A percentile compares a stretch with the other conserved stretches of the same genome.
Conservation (phyloP, 2,888 invertebrate genomes). For the Drosophila neotestacea region DNA sequence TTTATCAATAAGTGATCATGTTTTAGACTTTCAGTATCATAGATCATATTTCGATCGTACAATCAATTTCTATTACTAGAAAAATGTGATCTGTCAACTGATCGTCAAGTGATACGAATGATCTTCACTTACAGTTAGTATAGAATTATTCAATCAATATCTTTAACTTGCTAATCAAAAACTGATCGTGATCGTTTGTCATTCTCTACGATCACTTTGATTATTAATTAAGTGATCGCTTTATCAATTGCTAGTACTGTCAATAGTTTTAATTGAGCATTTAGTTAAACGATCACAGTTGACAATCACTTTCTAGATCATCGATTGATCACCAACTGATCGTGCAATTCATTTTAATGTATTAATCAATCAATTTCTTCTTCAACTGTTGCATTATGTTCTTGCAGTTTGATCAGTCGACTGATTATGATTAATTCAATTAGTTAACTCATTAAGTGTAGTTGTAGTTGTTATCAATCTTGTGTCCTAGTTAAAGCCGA, state of each 20-base stretch:
- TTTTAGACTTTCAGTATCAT: neutral
- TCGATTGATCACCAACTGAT: neutral
- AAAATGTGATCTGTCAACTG: neutral
- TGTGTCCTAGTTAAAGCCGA: slow-evolving; percentile 6
- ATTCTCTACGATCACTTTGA: neutral
- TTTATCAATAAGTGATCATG: slow-evolving; percentile 1
- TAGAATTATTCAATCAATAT: neutral
- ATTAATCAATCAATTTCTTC: slow-evolving; percentile 8
- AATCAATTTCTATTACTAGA: neutral
- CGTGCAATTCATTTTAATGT: neutral
- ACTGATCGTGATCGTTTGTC: slow-evolving; percentile 1
- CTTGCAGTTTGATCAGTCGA: neutral
- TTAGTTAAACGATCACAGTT: neutral
- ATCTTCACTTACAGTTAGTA: neutral
- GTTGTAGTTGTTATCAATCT: neutral
- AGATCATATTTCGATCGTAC: neutral
- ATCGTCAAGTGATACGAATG: neutral
- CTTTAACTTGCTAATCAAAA: neutral
- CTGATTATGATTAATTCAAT: slow-evolving; percentile 3
- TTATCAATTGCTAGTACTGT: neutral
- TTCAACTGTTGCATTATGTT: neutral
- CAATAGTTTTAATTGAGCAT: neutral
- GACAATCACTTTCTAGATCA: neutral
- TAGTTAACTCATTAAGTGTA: neutral
- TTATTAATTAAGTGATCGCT: neutral